phyloP scores from a whole-genome alignment of 2,113 vertebrate genomes.

The Platycercus adscitus region DNA sequence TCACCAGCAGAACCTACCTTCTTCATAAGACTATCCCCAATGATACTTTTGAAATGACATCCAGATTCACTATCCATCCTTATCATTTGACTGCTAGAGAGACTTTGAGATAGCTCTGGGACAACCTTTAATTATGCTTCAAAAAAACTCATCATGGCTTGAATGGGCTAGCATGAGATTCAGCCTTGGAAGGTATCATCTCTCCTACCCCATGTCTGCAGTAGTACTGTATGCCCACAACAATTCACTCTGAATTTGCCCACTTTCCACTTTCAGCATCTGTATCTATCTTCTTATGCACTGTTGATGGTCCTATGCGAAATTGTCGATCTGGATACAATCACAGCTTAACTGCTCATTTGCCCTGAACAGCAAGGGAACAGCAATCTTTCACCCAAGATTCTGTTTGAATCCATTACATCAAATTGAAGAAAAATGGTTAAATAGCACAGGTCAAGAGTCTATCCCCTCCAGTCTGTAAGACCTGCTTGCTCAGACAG shows the following conservation, averaged over 20 bases:
- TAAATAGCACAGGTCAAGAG: background rate
- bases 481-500: background rate
- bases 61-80: background rate
- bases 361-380: background rate
- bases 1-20: background rate
- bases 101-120: background rate
- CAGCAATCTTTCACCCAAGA: background rate
- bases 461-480: background rate
- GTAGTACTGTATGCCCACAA: background rate
- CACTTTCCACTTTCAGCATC: background rate
- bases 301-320: background rate
- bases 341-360: background rate
- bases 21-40: background rate
- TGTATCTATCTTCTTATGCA: background rate
- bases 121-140: background rate
- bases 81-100: background rate
- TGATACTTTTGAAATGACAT: background rate
- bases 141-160: background rate
- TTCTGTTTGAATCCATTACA: background rate
- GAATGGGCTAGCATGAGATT: accelerated
- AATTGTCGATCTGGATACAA: background rate
- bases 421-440: background rate
- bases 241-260: background rate
- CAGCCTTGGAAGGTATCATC: background rate
- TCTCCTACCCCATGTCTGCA: background rate